Conservation (phyloP, 2,797 vertebrate species). For the Antrozous pallidus region DNA sequence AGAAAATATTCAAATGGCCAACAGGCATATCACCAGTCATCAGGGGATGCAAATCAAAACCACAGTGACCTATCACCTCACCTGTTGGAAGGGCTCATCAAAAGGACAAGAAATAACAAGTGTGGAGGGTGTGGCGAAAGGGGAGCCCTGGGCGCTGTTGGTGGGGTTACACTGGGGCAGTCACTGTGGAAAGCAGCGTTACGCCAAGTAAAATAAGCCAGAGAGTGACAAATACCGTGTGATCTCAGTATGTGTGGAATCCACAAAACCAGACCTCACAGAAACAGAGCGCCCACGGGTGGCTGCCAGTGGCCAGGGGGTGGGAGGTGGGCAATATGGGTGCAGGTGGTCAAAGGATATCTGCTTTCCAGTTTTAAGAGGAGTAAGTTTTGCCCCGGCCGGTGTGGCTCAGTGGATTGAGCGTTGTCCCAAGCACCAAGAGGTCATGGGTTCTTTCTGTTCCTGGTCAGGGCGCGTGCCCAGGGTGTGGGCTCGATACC, state of each 20-base stretch:
- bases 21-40: not conserved
- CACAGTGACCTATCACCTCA: not conserved
- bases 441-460: too few species aligned
- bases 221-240: not conserved
- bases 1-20: not conserved
- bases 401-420: too few species aligned
- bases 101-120: not conserved
- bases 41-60: not conserved
- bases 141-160: not conserved
- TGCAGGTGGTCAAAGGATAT: not conserved
- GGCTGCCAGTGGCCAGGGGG: not conserved
- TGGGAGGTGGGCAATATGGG: too few species aligned
- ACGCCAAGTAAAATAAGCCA: not conserved
- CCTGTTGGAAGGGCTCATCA: not conserved
- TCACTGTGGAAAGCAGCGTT: not conserved
- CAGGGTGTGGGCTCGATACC: too few species aligned
- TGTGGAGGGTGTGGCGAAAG: not conserved
- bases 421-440: too few species aligned
- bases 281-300: not conserved
- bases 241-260: not conserved
- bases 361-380: not conserved
- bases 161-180: not conserved
- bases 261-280: not conserved
- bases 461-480: too few species aligned
- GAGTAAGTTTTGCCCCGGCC: too few species aligned